Evolutionary conservation across 2,888 invertebrate genomes (phyloP), one percentile per base, ranked within the genome.

Genomic region (Leptopilina syphax): DNA sequence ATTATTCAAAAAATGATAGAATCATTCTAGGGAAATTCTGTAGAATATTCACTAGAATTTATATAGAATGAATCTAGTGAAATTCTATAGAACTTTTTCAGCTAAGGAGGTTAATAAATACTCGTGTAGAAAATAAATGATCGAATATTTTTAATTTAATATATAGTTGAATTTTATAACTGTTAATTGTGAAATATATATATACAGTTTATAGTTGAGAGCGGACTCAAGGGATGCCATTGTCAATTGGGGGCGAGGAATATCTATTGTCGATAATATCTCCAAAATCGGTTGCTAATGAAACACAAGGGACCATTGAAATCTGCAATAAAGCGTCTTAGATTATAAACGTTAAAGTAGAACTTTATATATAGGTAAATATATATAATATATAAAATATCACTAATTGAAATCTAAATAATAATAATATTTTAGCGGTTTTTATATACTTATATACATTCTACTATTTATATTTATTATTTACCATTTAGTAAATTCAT

Each of bases 211-310:
- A 68, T 24, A 24, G 24, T 24, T 68, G 24, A 50, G 10, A 44
- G 50, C 47, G 10, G 50, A 18, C 68, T 68, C 24, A 10, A 47
- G 47, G 24, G 10, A 50, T 44, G 7, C 3, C 50, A 50, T 50
- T 68, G 50, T 68, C 47, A 68, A 47, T 47, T 2, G 24, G 10
- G 50, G 8, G 34, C 4, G 24, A 50, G 50, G 50, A 68, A 13
- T 44, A 47, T 9, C 27, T 27, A 68, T 68, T 68, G 68, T 68
- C 68, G 24, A 68, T 68, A 27, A 68, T 68, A 50, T 68, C 13
- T 24, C 24, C 47, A 13, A 68, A 68, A 68, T 68, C 50, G 68
- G 47, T 50, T 50, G 27, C 50, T 27, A 50, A 50, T 68, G 65
- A 65, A 41, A 65, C 65, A 27, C 65, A 12, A 65, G 65, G 34